Percentiles rank a stretch among this genome's conserved stretches.
These are phyloP conservation scores for Chirona hameri DNA, from an alignment of 2,888 invertebrate species.

Conservation along the genomic window DNA sequence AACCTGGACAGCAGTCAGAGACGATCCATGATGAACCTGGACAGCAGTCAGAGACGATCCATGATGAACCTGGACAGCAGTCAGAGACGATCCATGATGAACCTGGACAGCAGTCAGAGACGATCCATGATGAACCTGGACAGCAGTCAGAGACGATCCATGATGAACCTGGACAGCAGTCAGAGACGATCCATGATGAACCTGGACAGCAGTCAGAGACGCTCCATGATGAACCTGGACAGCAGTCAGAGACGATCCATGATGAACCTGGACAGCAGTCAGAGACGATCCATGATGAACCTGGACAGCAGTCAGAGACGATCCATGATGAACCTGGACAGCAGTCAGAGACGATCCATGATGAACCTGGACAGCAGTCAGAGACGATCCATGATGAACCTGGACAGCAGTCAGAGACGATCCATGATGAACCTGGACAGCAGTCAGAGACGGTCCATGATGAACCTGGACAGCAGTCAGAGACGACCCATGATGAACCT, in stretches of 20 bases:
- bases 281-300: not conserved
- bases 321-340: too few species aligned
- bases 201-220: not conserved
- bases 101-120: not conserved
- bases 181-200: not conserved
- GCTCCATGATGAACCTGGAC: too few species aligned
- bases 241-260: not conserved
- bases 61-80: too few species aligned
- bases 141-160: not conserved
- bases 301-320: not conserved
- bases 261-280: not conserved
- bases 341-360: not conserved
- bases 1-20: not conserved
- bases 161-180: too few species aligned
- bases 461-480: not conserved
- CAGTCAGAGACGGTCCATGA: not conserved
- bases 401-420: not conserved
- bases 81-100: not conserved
- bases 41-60: not conserved
- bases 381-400: too few species aligned
- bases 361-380: not conserved
- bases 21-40: too few species aligned
- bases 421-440: too few species aligned
- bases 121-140: too few species aligned
- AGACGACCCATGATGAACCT: too few species aligned